A percentile compares a stretch with the other conserved stretches of the same genome.
These are phyloP conservation scores for Rhyacophila evoluta DNA, from an alignment of 2,888 invertebrate species.

Conservation along the genomic window DNA sequence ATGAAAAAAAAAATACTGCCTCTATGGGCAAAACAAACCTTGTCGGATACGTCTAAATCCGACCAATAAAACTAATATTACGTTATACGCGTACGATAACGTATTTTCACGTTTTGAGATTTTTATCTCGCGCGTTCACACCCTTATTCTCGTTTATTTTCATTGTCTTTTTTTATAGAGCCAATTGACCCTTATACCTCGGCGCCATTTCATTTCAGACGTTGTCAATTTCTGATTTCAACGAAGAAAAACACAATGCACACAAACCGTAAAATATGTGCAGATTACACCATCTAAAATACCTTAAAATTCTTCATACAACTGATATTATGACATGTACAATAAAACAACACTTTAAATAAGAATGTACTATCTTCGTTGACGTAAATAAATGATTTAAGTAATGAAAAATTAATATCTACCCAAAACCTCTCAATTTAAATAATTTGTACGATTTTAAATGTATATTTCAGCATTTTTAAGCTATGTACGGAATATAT, in stretches of 20 bases:
- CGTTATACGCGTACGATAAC: neutral
- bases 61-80: conserved; percentile 19
- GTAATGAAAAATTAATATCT: too few species aligned
- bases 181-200: conserved; percentile 28
- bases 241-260: neutral
- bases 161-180: conserved; percentile 34
- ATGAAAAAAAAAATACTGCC: neutral
- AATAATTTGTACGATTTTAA: too few species aligned
- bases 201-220: neutral
- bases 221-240: conserved; percentile 7
- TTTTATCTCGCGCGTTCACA: conserved; percentile 27
- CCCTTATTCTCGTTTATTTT: conserved; percentile 35
- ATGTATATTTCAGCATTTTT: too few species aligned
- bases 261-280: neutral
- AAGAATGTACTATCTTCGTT: too few species aligned
- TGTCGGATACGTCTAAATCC: neutral
- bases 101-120: conserved; percentile 23
- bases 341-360: too few species aligned
- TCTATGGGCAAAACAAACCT: neutral
- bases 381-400: too few species aligned
- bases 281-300: neutral
- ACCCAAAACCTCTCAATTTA: too few species aligned
- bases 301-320: neutral
- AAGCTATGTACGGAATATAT: too few species aligned
- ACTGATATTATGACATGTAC: too few species aligned